A percentile compares a stretch with the other conserved stretches of the same genome.
phyloP scores from a whole-genome alignment of 2,888 invertebrate species.

The Mamestra brassicae region DNA sequence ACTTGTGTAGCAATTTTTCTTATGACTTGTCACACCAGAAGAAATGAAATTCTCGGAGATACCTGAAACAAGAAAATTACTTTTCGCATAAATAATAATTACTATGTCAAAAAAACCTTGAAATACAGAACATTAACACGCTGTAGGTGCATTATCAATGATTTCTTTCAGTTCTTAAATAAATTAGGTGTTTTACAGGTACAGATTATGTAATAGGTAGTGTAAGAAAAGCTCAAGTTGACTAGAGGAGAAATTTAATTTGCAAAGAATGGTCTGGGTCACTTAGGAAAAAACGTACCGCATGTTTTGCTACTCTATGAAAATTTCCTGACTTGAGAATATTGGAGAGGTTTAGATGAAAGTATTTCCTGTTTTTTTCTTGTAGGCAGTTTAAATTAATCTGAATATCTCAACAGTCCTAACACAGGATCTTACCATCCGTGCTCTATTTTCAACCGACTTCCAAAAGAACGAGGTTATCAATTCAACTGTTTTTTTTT shows the following conservation, averaged over 20 bases:
- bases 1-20: conserved; percentile 11
- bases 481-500: no score
- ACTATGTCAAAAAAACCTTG: neutral
- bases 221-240: neutral
- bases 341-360: neutral
- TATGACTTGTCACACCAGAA: neutral
- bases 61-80: no score
- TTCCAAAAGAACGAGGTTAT: no score
- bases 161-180: neutral
- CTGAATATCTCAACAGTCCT: neutral
- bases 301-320: conserved; percentile 21
- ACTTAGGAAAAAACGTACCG: conserved; percentile 22
- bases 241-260: conserved; percentile 37
- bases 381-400: neutral
- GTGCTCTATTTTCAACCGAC: neutral
- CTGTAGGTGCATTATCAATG: neutral
- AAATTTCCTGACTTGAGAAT: conserved; percentile 41
- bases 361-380: neutral
- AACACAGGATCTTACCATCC: neutral
- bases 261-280: conserved; percentile 11
- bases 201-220: no score
- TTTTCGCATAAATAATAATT: no score
- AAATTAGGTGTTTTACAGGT: neutral
- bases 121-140: neutral
- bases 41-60: neutral